Evolutionary conservation across 2,797 vertebrate genomes (phyloP).

Genomic region (Thamnophis elegans): DNA sequence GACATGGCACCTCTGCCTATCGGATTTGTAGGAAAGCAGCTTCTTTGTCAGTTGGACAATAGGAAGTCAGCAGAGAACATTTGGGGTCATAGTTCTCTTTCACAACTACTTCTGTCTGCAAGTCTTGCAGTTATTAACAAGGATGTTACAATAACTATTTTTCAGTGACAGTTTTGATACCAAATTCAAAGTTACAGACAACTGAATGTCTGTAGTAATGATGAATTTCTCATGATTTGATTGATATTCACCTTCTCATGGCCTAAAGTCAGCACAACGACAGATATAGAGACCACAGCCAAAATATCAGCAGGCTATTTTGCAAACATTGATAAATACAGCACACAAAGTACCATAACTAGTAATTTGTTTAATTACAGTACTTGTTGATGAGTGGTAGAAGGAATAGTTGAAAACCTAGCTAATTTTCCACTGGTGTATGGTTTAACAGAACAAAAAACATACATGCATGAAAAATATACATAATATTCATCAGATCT

Average conservation of each 20-base stretch:
- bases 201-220: not conserved
- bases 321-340: not conserved
- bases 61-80: not conserved
- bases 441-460: not conserved
- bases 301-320: not conserved
- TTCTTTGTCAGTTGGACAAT: not conserved
- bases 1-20: not conserved
- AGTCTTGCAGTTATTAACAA: not conserved
- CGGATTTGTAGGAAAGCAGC: not conserved
- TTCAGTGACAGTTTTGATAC: not conserved
- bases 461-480: not conserved
- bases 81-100: not conserved
- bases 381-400: not conserved
- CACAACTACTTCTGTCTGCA: not conserved
- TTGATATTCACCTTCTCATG: not conserved
- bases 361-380: not conserved
- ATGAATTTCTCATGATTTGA: not conserved
- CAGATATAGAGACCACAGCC: not conserved
- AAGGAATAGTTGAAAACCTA: not conserved
- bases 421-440: not conserved
- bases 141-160: not conserved
- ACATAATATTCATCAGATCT: not conserved
- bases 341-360: not conserved
- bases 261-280: not conserved
- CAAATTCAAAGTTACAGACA: not conserved